A percentile compares a stretch with the other conserved stretches of the same genome.
phyloP scores from a whole-genome alignment of 2,888 invertebrate genomes.

The Eilema depressum region DNA sequence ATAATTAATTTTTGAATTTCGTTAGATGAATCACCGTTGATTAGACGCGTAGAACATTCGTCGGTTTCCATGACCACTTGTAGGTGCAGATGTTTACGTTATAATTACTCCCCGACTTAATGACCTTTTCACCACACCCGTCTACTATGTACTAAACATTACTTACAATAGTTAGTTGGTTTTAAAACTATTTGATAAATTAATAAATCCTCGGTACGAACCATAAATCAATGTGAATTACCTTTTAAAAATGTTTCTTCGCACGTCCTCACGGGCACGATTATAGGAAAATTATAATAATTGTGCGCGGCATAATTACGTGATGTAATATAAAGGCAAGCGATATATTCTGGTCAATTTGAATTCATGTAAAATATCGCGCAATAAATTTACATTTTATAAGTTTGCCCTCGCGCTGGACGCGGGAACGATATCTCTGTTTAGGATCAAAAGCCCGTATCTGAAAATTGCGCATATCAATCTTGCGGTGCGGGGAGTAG shows the following conservation, averaged over 20 bases:
- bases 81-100: constrained; percentile 81
- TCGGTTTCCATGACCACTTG: constrained; percentile 70
- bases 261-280: constrained; percentile 83
- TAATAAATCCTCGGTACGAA: constrained; percentile 65
- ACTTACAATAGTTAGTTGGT: constrained; percentile 57
- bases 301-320: constrained; percentile 82
- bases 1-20: constrained; percentile 84
- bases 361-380: constrained; percentile 85
- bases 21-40: constrained; percentile 84
- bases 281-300: constrained; percentile 87
- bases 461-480: constrained; percentile 71
- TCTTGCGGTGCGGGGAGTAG: constrained; percentile 52
- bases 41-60: constrained; percentile 70
- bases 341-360: constrained; percentile 81
- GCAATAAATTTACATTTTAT: constrained; percentile 86
- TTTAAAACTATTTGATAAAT: constrained; percentile 60
- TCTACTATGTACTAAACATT: constrained; percentile 47
- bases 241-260: constrained; percentile 82
- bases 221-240: constrained; percentile 79
- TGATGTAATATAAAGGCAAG: constrained; percentile 79
- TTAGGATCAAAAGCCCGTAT: constrained; percentile 76
- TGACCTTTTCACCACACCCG: constrained; percentile 75
- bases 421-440: constrained; percentile 79
- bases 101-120: constrained; percentile 79
- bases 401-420: constrained; percentile 72